Evolutionary conservation across 2,888 invertebrate genomes (phyloP).

Genomic region (Monopis laevigella): DNA sequence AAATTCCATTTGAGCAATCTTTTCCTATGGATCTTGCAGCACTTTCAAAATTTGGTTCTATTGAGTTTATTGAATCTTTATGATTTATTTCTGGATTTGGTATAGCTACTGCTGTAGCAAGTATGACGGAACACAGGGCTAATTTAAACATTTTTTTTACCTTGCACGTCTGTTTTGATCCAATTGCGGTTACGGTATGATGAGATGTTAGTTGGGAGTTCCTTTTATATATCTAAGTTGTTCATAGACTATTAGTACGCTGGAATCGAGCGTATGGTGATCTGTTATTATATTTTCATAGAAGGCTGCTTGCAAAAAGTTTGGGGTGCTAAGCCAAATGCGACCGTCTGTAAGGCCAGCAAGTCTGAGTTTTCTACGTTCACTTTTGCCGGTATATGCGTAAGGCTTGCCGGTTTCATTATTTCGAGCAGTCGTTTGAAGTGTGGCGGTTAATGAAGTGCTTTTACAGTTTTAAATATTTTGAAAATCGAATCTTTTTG

Average conservation of each 20-base stretch:
- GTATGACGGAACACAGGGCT: constrained; percentile 25
- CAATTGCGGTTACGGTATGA: constrained; percentile 46
- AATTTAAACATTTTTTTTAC: constrained; percentile 36
- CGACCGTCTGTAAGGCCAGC: neutral
- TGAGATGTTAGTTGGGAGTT: constrained; percentile 43
- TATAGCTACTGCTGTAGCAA: constrained; percentile 32
- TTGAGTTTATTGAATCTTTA: constrained; percentile 25
- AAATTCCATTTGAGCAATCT: constrained; percentile 48
- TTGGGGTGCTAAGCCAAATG: constrained; percentile 18
- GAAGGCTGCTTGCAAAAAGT: constrained; percentile 55
- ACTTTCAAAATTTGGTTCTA: constrained; percentile 33
- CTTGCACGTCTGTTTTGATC: constrained; percentile 39
- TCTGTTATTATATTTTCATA: constrained; percentile 60
- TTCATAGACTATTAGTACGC: constrained; percentile 38
- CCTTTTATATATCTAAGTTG: constrained; percentile 60
- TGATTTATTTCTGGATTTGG: constrained; percentile 39
- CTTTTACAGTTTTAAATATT: neutral
- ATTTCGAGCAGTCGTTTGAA: constrained; percentile 43
- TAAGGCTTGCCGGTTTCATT: constrained; percentile 35
- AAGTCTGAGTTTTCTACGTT: neutral
- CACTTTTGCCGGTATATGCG: constrained; percentile 4
- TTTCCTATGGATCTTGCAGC: constrained; percentile 39
- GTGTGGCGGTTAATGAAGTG: constrained; percentile 28
- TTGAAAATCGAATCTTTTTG: too few relatives aligned
- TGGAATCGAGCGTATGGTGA: constrained; percentile 31